Base-by-base conservation (phyloP, 2,797 vertebrate genomes). In the Aplochiton taeniatus region DNA sequence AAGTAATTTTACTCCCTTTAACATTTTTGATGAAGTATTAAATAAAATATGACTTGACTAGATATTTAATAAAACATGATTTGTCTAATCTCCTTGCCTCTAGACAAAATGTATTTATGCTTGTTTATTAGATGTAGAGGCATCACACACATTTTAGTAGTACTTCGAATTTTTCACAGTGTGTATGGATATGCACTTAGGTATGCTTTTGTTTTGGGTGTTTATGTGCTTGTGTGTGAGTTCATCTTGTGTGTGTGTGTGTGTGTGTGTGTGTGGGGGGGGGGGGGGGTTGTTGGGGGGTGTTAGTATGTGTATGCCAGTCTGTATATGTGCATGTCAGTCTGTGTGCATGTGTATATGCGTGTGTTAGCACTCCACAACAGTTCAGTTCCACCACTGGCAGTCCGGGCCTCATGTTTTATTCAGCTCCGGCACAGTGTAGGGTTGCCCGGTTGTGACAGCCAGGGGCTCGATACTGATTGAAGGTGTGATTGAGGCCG, bases 51-150 rank as follows among this genome's bases (percentile, higher is more conserved):
- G 58, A 74, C 69, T 63, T 20, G 10, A 71, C 46, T 74, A 74
- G 11, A 57, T 77, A 46, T 69, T 86, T 64, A 78, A 76, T 83
- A 82, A 83, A 84, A 83, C 19, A 87, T 72, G 58, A 75, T 70
- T 63, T 20, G 10, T 69, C 46, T 74, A 74, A 84, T 70, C 61
- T 69, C 64, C 59, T 57, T 52, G 61, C 9, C 42, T 54, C 41
- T 54, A 18, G 14, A 76, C 82, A 12, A 31, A 81, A 81, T 79
- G 76, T 81, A 73, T 66, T 77, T 76, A 47, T 63, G 11, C 31
- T 14, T 68, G 65, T 58, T 74, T 70, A 72, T 74, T 68, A 51
- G 41, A 59, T 63, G 79, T 72, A 43, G 51, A 58, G 20, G 53
- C 16, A 19, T 44, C 12, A 47, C 43, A 41, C 16, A 49, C 46